Evolutionary conservation across 2,888 invertebrate species (phyloP), one percentile per base, ranked within the genome.

Genomic region (Drosophila affinis): DNA sequence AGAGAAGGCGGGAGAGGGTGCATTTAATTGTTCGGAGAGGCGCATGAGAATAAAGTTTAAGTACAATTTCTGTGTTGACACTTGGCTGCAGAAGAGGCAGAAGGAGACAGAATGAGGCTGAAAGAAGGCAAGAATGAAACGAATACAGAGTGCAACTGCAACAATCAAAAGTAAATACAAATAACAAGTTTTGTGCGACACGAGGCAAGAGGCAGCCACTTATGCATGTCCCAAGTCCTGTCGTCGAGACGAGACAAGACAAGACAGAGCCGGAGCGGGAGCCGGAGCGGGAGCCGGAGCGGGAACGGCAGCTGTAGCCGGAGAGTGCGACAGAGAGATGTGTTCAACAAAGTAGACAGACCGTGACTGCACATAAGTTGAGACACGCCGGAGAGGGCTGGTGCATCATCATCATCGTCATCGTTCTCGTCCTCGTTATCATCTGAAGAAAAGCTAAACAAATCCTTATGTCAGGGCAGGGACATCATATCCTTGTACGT

Each of bases 131-230:
- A 34, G 45, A 44, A 52, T 56, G 59, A 61, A 45, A 29, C 1
- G 64, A 34, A 29, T 45, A 62, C 64, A 79, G 58, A 62, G 67
- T 75, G 72, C 62, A 62, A 73, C 60, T 75, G 82, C 76, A 84
- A 81, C 84, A 84, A 84, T 84, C 88, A 88, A 72, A 78, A 78
- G 83, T 83, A 83, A 87, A 83, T 88, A 83, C 84, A 88, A 88
- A 83, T 87, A 84, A 84, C 84, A 83, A 86, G 61, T 80, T 73
- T 54, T 73, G 57, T 68, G 39, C 39, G 39, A 39, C 39, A 39
- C 39, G 73, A 68, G 79, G 75, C 49, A 68, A 67, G 65, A 88
- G 81, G 69, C 87, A 84, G 85, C 83, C 89, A 84, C 83, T 84
- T 84, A 84, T 88, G 84, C 83, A 88, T 87, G 87, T 87, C 78